Base-by-base conservation (phyloP, 2,888 invertebrate genomes). In the Cecidostiba fungosa region DNA sequence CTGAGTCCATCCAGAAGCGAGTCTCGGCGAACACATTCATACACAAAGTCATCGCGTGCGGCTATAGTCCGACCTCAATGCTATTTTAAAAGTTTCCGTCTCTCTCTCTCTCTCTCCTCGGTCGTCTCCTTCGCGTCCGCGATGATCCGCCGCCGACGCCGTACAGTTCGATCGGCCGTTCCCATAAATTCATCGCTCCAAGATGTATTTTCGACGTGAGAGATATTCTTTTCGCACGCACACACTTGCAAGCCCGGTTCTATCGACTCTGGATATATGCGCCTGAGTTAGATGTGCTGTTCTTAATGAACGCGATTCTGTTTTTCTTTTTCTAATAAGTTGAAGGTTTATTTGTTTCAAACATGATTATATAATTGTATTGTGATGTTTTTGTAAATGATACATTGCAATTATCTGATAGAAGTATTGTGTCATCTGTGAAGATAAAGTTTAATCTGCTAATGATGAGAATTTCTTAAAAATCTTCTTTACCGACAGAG, bases 61-160 rank as follows among this genome's bases (percentile, higher is more conserved):
- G 77, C 82, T 77, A 66, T 50, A 73, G 54, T 72, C 82, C 82
- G 80, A 86, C 87, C 82, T 82, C 79, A 82, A 81, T 82, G 82
- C 82, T 87, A 87, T 84, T 87, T 88, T 87, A 87, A 86, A 83
- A 79, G 82, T 78, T 69, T 62, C 84, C 76, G 6, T 32, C 70
- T 82, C 80, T 66, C 62, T 54, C 19, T 54, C 54, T 54, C 54
- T 59, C 54, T 59, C 54, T 59, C n/a, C 23, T 14, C 50, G 26
- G 26, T 29, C 23, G 54, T 80, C 70, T 70, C 70, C 36, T 19
- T 80, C 10, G 29, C 47, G 43, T 26, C 32, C 32, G 36, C 59
- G 23, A 66, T 66, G 66, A 66, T 66, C 26, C 66, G 29, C 66
- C 14, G 39, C 32, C 29, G 47, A 36, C 54, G 70, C 66, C 66